Conservation (phyloP, 92 coral and sea anemone genomes). For the Heteractis magnifica region DNA sequence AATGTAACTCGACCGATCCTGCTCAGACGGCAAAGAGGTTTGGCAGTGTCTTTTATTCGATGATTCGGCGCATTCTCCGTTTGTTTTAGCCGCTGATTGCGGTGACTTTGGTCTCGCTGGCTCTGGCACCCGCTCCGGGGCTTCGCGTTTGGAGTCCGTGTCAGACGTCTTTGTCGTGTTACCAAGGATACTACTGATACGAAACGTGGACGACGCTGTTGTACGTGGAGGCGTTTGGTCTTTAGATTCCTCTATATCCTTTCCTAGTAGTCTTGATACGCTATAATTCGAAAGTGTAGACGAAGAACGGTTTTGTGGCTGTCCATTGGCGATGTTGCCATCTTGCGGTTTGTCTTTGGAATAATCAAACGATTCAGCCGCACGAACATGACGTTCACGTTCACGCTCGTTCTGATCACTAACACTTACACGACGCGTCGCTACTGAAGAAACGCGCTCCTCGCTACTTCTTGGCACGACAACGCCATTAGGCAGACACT, state of each 20-base stretch:
- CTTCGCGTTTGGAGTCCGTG: conserved; percentile 22
- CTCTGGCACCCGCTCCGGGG: conserved; percentile 22
- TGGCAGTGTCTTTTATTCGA: background rate
- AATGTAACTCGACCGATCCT: conserved; percentile 17
- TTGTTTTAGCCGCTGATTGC: conserved; percentile 10
- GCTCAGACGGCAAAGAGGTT: conserved; percentile 14
- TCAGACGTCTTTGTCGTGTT: conserved; percentile 23
- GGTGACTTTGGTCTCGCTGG: conserved; percentile 29
- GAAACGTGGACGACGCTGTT: conserved; percentile 51
- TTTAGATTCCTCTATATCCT: conserved; percentile 37
- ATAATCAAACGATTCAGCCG: conserved; percentile 10
- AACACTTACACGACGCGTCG: conserved; percentile 9
- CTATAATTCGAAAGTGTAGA: conserved; percentile 59
- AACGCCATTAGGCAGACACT: conserved; percentile 19
- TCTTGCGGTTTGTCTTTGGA: conserved; percentile 11
- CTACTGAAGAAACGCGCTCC: conserved; percentile 13
- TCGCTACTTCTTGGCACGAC: conserved; percentile 18
- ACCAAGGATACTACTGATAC: conserved; percentile 76
- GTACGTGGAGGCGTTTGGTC: conserved; percentile 30
- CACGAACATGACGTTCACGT: conserved; percentile 31
- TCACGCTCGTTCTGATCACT: conserved; percentile 24
- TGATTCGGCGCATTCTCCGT: conserved; percentile 26
- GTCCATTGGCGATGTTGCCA: background rate
- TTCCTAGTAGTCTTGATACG: conserved; percentile 77
- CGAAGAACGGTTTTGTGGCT: conserved; percentile 22